These are phyloP conservation scores for Caenorhabditis sp. DNA, from an alignment of 2,888 invertebrate species.

Conservation along the genomic window DNA sequence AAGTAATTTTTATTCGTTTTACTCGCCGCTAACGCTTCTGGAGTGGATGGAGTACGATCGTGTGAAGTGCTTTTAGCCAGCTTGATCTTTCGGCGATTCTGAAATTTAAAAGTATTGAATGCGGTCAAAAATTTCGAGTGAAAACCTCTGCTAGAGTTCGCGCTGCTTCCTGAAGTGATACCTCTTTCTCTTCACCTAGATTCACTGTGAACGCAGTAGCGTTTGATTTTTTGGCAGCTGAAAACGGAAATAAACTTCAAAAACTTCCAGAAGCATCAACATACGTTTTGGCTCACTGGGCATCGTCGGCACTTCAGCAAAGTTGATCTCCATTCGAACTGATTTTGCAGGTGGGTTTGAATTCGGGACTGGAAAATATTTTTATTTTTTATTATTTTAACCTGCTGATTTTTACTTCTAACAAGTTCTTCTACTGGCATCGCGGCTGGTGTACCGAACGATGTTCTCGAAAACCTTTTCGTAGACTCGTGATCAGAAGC, in stretches of 20 bases:
- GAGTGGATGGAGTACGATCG: constrained; percentile 43
- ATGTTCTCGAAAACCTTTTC: constrained; percentile 55
- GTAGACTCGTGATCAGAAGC: constrained; percentile 59
- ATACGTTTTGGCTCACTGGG: constrained; percentile 57
- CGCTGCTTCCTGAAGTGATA: constrained; percentile 73
- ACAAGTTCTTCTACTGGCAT: constrained; percentile 20
- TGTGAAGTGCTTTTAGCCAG: constrained; percentile 51
- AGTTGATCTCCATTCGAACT: constrained; percentile 75
- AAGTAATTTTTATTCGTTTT: constrained; percentile 69
- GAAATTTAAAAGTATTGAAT: background rate
- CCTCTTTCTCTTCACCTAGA: constrained; percentile 63
- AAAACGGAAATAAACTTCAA: background rate
- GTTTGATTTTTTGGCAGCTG: constrained; percentile 54
- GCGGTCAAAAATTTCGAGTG: background rate
- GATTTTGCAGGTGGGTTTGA: constrained; percentile 62
- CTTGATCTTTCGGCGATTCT: constrained; percentile 57
- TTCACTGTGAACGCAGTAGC: constrained; percentile 72
- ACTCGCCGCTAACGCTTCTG: constrained; percentile 37
- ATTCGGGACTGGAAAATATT: constrained; percentile 22
- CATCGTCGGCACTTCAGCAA: constrained; percentile 58
- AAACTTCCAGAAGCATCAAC: constrained; percentile 21
- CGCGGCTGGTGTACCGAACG: constrained; percentile 47
- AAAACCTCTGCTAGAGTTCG: constrained; percentile 66
- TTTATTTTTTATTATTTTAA: background rate
- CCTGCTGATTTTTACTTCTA: background rate